Base-by-base conservation (phyloP, 2,888 invertebrate genomes). In the Caenorhabditis uteleia region DNA sequence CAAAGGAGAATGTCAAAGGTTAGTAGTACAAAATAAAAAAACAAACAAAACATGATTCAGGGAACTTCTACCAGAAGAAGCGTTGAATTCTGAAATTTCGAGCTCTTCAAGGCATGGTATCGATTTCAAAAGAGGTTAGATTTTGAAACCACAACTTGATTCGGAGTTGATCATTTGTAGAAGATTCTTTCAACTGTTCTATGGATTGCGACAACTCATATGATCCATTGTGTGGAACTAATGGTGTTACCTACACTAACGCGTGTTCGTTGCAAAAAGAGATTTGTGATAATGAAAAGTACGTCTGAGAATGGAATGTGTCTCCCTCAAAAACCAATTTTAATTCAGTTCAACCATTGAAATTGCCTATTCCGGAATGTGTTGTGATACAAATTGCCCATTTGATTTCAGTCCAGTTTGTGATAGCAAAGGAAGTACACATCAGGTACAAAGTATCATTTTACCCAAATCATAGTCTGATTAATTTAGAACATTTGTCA, bases 161-260 rank as follows among this genome's bases (percentile, higher is more conserved):
- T n/a, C n/a, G n/a, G 16, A 8, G n/a, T 14, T n/a, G n/a, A 34
- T 26, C 25, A 10, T n/a, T 45, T 31, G 4, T 16, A 48, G 66
- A 60, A 36, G 54, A 59, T 20, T 4, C 49, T 0, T 66, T 66
- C 45, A 59, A 64, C 16, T 69, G 67, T 31, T 47, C 57, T 0
- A 50, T 46, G 47, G 57, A 48, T 14, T 79, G 79, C 46, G 68
- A 64, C 14, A 73, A 74, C 29, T 44, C 70, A 8, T 79, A 79
- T 48, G 66, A 68, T 21, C 80, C 80, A 2, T 65, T 80, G 10
- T 80, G 80, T 57, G 80, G 77, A 26, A 62, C 71, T 2, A 68
- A 80, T 40, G 68, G 65, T 8, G 26, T 55, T 2, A 80, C 80
- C 2, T 81, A 81, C 51, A 64, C 71, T 6, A 80, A 77, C 49